Percentiles rank a stretch among this genome's conserved stretches.
Conservation (phyloP, 2,888 invertebrate genomes). For the Pseudanteris insignis region DNA sequence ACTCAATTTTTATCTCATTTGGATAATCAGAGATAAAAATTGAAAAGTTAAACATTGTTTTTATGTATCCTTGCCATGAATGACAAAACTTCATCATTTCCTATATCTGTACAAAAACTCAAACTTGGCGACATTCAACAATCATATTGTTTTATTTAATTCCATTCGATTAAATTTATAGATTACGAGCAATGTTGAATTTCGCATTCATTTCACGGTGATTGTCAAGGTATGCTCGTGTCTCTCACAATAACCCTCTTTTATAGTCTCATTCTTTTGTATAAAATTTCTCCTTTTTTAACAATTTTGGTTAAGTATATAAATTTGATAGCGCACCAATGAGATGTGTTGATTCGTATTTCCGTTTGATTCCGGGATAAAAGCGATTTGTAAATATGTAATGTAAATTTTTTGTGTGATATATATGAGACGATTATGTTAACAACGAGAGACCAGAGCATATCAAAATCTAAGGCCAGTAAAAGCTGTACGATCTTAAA, state of each 20-base stretch:
- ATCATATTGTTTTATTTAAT: no score
- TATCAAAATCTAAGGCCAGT: constrained; percentile 40
- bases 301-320: no score
- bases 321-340: not conserved
- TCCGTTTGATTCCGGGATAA: not conserved
- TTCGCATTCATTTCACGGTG: no score
- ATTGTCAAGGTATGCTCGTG: no score
- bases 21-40: not conserved
- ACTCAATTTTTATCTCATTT: no score
- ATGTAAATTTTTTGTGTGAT: constrained; percentile 31
- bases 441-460: constrained; percentile 18
- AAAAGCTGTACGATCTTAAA: constrained; percentile 33
- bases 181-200: no score
- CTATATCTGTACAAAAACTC: no score
- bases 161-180: no score
- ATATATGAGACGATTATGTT: constrained; percentile 8
- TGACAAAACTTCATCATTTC: no score
- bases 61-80: not conserved
- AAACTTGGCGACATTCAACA: no score
- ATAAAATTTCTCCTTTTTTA: no score
- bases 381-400: constrained; percentile 29
- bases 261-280: not conserved
- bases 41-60: not conserved
- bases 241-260: no score
- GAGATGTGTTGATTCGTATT: constrained; percentile 7